phyloP scores from a whole-genome alignment of 2,797 vertebrate species.

The Gallinago stenura region DNA sequence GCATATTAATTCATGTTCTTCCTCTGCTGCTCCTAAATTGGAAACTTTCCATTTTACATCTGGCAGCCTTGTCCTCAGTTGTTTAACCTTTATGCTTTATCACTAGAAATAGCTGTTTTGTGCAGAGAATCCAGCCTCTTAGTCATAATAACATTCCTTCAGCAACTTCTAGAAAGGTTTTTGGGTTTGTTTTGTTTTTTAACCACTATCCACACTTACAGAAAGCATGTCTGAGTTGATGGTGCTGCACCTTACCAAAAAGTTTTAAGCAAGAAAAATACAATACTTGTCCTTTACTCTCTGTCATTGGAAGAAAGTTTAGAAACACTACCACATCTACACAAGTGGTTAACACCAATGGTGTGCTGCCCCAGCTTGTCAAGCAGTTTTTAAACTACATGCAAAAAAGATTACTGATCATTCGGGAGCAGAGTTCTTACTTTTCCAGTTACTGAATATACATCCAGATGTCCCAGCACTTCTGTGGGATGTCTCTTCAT shows the following conservation, averaged over 20 bases:
- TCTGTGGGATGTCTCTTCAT: neutral
- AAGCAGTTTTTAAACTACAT: neutral
- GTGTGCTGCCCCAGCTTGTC: rapidly evolving
- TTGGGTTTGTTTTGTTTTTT: neutral
- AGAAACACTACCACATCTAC: neutral
- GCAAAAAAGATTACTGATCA: neutral
- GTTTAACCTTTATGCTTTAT: conserved; percentile 61
- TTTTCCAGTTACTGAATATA: neutral
- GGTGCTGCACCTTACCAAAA: neutral
- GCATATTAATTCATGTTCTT: conserved; percentile 52
- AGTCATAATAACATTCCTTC: conserved; percentile 14
- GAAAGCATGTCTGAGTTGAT: neutral
- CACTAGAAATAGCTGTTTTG: conserved; percentile 44
- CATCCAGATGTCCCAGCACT: neutral
- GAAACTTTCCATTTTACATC: conserved; percentile 59
- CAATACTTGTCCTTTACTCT: neutral
- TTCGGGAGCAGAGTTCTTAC: neutral
- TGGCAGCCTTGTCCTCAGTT: conserved; percentile 31
- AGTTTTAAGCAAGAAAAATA: neutral
- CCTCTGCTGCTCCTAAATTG: conserved; percentile 41
- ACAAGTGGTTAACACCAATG: neutral
- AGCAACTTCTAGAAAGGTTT: neutral
- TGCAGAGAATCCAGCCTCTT: conserved; percentile 1
- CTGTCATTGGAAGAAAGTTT: neutral
- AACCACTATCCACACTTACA: neutral